Conservation (phyloP, 1,140 invertebrate genomes). For the Cheumatopsyche charites region DNA sequence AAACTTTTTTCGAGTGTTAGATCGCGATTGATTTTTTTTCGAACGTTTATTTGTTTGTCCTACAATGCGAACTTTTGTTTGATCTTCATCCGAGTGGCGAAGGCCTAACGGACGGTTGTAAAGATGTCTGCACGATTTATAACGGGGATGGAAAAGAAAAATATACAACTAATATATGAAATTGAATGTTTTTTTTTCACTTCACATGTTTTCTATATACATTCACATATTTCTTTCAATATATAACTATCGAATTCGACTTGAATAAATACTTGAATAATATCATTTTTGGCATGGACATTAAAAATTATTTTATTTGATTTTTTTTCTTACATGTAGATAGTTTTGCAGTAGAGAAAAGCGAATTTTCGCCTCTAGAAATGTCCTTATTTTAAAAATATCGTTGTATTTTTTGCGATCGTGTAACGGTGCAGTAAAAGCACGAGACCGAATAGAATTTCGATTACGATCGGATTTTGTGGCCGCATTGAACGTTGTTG, state of each 20-base stretch:
- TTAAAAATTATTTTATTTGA: too few species aligned
- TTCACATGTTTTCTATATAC: too few species aligned
- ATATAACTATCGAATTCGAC: too few species aligned
- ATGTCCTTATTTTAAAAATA: too few species aligned
- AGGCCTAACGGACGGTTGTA: conserved; percentile 41
- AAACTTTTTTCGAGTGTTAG: conserved; percentile 42
- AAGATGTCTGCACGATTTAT: conserved; percentile 43
- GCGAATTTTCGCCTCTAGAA: too few species aligned
- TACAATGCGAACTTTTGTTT: conserved; percentile 41
- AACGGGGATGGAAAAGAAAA: conserved; percentile 3
- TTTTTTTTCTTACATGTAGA: too few species aligned
- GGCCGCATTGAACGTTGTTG: background rate
- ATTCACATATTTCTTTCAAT: too few species aligned
- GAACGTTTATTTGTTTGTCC: conserved; percentile 45
- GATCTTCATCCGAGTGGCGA: conserved; percentile 42
- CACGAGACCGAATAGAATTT: conserved; percentile 15
- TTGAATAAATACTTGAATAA: too few species aligned
- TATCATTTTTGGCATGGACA: too few species aligned
- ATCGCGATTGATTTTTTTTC: conserved; percentile 43
- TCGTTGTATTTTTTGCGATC: background rate
- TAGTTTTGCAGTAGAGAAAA: too few species aligned
- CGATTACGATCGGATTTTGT: conserved; percentile 22
- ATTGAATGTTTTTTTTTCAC: too few species aligned
- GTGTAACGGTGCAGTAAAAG: conserved; percentile 8
- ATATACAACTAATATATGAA: too few species aligned